Evolutionary conservation across 2,797 vertebrate genomes (phyloP).

Genomic region (Phrynocephalus guinanensis): DNA sequence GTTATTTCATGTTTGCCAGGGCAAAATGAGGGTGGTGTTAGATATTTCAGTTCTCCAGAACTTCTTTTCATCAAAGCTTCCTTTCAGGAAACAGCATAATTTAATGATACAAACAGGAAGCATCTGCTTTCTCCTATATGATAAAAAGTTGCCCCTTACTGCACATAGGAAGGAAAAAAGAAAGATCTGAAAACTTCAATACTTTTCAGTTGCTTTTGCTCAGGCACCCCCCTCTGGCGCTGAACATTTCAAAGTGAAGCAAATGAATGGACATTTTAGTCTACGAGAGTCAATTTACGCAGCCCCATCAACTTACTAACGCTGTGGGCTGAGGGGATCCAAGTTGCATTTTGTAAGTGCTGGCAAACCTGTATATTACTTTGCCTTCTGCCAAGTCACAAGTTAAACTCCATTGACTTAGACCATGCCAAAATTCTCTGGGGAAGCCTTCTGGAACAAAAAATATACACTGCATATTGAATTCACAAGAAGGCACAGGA

Average conservation of each 20-base stretch:
- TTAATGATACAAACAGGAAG: constrained; percentile 79
- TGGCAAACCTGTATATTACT: neutral
- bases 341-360: neutral
- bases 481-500: neutral
- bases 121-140: constrained; percentile 78
- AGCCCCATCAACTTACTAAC: neutral
- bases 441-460: neutral
- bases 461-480: neutral
- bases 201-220: constrained; percentile 36
- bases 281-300: neutral
- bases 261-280: constrained; percentile 49
- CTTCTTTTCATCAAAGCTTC: constrained; percentile 74
- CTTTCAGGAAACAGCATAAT: constrained; percentile 79
- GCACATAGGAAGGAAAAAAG: constrained; percentile 55
- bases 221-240: neutral
- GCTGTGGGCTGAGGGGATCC: neutral
- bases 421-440: neutral
- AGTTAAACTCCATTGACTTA: constrained; percentile 7
- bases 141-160: constrained; percentile 69
- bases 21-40: constrained; percentile 67
- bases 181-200: constrained; percentile 57
- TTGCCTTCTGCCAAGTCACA: neutral
- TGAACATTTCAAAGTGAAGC: constrained; percentile 53
- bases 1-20: constrained; percentile 71
- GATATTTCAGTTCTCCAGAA: constrained; percentile 68